phyloP scores from a whole-genome alignment of 1,140 invertebrate species.

The Tetranychus urticae region DNA sequence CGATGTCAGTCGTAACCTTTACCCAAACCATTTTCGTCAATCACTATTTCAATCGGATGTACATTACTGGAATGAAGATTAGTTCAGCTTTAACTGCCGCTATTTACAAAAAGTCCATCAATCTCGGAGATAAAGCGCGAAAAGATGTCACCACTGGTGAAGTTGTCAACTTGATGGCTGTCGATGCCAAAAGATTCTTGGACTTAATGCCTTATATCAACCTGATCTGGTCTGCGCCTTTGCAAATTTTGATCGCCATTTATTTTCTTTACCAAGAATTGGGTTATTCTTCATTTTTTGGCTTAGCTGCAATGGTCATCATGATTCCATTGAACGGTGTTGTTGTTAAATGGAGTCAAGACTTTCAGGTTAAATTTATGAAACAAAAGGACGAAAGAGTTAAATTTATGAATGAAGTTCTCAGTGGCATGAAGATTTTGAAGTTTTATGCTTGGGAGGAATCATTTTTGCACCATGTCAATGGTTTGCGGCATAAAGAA shows the following conservation, averaged over 20 bases:
- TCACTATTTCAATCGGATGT: slow-evolving; percentile 77
- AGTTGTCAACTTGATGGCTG: slow-evolving; percentile 32
- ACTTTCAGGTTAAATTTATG: slow-evolving; percentile 22
- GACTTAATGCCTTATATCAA: slow-evolving; percentile 13
- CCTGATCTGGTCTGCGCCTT: slow-evolving; percentile 18
- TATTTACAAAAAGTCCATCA: slow-evolving; percentile 22
- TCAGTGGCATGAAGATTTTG: slow-evolving; percentile 20
- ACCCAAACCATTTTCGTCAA: slow-evolving; percentile 47
- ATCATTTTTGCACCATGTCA: slow-evolving; percentile 12
- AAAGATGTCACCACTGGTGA: slow-evolving; percentile 30
- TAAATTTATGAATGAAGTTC: slow-evolving; percentile 20
- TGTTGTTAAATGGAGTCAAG: slow-evolving; percentile 20
- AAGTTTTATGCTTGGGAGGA: slow-evolving; percentile 14
- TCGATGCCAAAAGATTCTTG: slow-evolving; percentile 23
- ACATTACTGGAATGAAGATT: slow-evolving; percentile 21
- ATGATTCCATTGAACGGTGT: slow-evolving; percentile 26
- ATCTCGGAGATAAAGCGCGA: slow-evolving; percentile 20
- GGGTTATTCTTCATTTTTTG: slow-evolving; percentile 61
- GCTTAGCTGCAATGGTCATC: slow-evolving; percentile 63
- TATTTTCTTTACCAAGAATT: slow-evolving; percentile 25
- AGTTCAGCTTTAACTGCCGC: slow-evolving; percentile 19
- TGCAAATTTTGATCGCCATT: slow-evolving; percentile 20
- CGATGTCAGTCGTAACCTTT: slow-evolving; percentile 16
- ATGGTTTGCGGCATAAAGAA: slow-evolving; percentile 11
- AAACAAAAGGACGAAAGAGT: slow-evolving; percentile 19